phyloP scores from a whole-genome alignment of 2,113 vertebrate genomes.

The Nycticorax nycticorax region DNA sequence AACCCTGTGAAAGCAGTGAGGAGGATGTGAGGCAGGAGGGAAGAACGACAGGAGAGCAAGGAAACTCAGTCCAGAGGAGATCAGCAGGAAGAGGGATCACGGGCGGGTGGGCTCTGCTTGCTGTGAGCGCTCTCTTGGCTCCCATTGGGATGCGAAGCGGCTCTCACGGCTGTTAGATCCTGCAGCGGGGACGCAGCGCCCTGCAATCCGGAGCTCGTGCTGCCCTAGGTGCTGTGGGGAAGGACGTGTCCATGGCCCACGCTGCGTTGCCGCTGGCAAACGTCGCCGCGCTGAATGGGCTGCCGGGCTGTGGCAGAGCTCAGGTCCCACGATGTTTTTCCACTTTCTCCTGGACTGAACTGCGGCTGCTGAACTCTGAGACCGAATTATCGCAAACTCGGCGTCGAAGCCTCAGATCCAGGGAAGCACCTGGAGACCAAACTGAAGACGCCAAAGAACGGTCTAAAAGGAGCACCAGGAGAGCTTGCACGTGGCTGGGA shows the following conservation, averaged over 20 bases:
- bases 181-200: background rate
- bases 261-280: background rate
- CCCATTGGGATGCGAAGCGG: background rate
- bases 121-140: fast-evolving
- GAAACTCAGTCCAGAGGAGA: background rate
- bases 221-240: background rate
- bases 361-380: background rate
- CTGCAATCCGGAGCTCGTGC: background rate
- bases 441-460: background rate
- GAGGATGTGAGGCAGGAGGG: background rate
- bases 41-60: background rate
- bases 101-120: background rate
- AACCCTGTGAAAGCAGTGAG: background rate
- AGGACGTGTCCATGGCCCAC: background rate
- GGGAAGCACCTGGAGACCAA: background rate
- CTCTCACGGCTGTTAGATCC: background rate
- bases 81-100: fast-evolving
- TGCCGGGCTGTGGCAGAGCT: background rate
- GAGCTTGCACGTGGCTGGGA: background rate
- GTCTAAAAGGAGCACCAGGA: background rate
- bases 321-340: background rate
- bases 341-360: background rate
- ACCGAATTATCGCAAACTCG: background rate
- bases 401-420: background rate
- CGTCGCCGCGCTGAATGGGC: too few relatives aligned